Base-by-base conservation (phyloP, 2,888 invertebrate species). In the Carpatolechia fugitivella region DNA sequence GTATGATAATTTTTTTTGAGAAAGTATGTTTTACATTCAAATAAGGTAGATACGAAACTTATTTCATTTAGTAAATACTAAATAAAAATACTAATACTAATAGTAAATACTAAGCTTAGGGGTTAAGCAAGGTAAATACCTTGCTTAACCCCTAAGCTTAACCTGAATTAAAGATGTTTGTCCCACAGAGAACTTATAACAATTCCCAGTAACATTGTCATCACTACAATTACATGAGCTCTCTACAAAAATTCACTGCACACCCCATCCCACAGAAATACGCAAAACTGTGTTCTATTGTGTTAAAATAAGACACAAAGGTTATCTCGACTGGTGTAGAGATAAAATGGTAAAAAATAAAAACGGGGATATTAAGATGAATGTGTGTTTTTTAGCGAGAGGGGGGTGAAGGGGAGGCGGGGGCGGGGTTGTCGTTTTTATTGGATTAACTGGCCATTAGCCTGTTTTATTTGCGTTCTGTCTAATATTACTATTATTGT, bases 381-480 rank as follows among this genome's bases (percentile, higher is more conserved):
- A 60, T 60, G 56, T 41, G 44, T 52, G 56, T 60, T 60, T 60
- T 60, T 56, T 38, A 30, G 13, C 49, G 54, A 3, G 18, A 40
- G 3, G 2, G 1, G 16, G 1, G 40, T 7, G 8, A 1, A 48
- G 35, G 11, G 20, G 33, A 48, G 35, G 11, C 14, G 33, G 48
- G 48, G 57, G 52, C 47, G 48, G 41, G 31, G 57, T 57, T 58
- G 53, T 36, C 10, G 51, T 59, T 61, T 69, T 70, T 69, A 75
- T 76, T 72, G 64, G 68, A 73, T 73, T 72, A 74, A 70, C 70
- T 64, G 66, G 59, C 66, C 66, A 72, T 74, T 73, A 74, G 68
- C 65, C 65, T 57, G 62, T 58, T 64, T 67, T 61, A 54, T 57
- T 55, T 54, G 59, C 29, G 33, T 55, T 49, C 41, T 24, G 41